Conservation (phyloP, 2,797 vertebrate species). For the Sebastes steindachneri region DNA sequence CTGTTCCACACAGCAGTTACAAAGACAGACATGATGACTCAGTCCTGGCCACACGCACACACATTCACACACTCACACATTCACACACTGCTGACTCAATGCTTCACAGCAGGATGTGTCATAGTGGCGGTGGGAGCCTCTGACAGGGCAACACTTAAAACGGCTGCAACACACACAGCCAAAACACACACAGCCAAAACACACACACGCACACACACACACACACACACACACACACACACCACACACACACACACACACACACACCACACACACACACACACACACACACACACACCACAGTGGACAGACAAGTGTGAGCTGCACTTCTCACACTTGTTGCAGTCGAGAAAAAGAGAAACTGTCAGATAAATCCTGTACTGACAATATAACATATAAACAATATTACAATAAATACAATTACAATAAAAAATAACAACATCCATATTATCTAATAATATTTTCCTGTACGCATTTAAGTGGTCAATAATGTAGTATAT, state of each 20-base stretch:
- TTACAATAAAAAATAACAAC: too few species aligned
- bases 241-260: background rate
- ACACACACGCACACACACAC: too few species aligned
- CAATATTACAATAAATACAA: background rate
- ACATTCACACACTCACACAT: background rate
- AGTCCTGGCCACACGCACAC: background rate
- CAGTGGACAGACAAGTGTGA: background rate
- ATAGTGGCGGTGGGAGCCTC: background rate
- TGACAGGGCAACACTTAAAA: slow-evolving; percentile 29
- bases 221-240: too few species aligned
- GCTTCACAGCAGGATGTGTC: slow-evolving; percentile 49
- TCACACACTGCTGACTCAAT: slow-evolving; percentile 24
- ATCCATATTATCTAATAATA: background rate
- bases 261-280: background rate
- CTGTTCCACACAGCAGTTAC: background rate
- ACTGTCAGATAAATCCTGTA: background rate
- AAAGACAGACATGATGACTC: slow-evolving; percentile 33
- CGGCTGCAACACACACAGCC: background rate
- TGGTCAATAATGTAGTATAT: background rate
- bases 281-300: background rate
- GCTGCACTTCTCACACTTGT: background rate
- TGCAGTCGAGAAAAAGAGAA: background rate
- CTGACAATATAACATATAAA: background rate
- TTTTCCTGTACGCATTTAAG: background rate
- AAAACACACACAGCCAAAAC: background rate